These are phyloP conservation scores for Amblyraja radiata DNA, from an alignment of 2,797 vertebrate genomes.

Conservation along the genomic window DNA sequence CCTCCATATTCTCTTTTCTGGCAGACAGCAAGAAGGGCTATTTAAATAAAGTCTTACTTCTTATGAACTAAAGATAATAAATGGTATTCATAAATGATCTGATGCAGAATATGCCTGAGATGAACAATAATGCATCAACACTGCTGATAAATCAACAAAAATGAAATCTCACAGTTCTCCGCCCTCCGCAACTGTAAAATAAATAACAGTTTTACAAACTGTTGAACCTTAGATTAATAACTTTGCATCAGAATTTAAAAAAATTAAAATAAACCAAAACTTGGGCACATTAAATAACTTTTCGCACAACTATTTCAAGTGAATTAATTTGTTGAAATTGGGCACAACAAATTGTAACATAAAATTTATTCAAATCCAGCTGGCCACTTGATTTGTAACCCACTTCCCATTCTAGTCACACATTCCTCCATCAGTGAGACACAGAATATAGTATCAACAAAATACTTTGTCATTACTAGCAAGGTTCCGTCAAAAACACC, in stretches of 20 bases:
- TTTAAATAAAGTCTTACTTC: not conserved
- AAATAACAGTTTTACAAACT: not conserved
- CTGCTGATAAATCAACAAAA: not conserved
- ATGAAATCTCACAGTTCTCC: not conserved
- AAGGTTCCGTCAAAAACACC: no score
- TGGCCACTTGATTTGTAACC: no score
- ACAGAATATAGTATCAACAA: no score
- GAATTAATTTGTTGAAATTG: not conserved
- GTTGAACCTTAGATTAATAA: not conserved
- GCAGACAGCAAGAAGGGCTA: not conserved
- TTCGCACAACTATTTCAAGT: not conserved
- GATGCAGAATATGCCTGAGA: not conserved
- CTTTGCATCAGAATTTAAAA: not conserved
- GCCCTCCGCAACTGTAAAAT: not conserved
- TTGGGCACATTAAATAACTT: not conserved
- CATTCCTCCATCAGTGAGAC: no score
- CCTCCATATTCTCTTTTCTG: no score
- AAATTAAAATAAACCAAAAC: not conserved
- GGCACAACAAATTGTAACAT: not conserved
- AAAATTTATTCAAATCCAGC: no score
- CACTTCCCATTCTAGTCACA: no score
- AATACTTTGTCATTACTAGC: no score
- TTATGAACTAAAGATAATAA: not conserved
- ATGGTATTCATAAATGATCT: not conserved
- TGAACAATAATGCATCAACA: not conserved